phyloP scores from a whole-genome alignment of 2,797 vertebrate genomes.

The Bucorvus abyssinicus region DNA sequence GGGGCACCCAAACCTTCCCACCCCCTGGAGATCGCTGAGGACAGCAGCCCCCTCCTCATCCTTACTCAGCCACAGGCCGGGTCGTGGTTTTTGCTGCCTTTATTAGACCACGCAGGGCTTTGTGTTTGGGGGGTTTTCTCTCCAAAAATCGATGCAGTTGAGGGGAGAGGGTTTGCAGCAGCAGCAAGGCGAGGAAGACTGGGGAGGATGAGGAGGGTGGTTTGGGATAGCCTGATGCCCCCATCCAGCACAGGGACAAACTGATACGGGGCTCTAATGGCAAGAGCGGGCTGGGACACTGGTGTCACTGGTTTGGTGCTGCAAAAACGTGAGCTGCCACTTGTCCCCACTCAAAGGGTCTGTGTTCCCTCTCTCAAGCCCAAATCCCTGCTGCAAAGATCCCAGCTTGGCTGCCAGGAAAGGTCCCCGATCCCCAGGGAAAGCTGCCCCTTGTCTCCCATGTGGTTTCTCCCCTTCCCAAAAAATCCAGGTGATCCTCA shows the following conservation, averaged over 20 bases:
- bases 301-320: neutral
- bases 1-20: neutral
- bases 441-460: neutral
- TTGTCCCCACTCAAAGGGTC: neutral
- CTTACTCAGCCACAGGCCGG: neutral
- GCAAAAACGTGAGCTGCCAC: neutral
- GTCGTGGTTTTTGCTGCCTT: neutral
- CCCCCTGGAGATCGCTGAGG: accelerated
- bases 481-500: neutral
- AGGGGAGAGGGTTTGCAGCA: neutral
- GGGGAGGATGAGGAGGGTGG: neutral
- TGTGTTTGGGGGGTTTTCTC: no score
- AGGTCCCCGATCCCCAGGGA: neutral
- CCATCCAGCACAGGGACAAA: accelerated
- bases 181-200: neutral
- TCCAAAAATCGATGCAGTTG: neutral
- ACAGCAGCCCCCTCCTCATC: neutral
- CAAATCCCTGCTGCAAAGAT: neutral
- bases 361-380: accelerated
- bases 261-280: neutral
- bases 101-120: neutral
- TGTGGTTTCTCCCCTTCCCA: neutral
- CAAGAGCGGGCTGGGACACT: neutral
- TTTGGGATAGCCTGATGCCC: neutral
- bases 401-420: neutral